These are phyloP conservation scores for Arenicola marina DNA, from an alignment of 2,888 invertebrate genomes.

Conservation along the genomic window DNA sequence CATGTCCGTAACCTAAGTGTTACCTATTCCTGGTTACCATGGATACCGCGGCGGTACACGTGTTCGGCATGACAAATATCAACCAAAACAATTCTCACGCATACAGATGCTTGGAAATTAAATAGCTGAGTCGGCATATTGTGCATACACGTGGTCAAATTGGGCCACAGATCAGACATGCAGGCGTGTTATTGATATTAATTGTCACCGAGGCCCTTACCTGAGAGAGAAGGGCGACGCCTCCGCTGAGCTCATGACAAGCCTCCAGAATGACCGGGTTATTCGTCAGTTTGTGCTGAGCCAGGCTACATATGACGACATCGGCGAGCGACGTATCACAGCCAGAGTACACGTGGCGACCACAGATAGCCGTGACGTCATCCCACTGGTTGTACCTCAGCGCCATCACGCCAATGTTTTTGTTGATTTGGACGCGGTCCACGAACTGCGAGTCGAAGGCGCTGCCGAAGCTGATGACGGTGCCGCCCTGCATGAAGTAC, in stretches of 20 bases:
- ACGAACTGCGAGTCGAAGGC: constrained; percentile 29
- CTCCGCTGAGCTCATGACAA: constrained; percentile 21
- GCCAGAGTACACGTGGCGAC: constrained; percentile 36
- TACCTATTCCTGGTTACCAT: no score
- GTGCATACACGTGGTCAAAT: no score
- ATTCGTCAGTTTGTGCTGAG: constrained; percentile 14
- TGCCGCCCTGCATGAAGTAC: constrained; percentile 42
- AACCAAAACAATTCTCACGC: no score
- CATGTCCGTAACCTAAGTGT: no score
- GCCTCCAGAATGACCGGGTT: constrained; percentile 29
- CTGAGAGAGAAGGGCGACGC: constrained; percentile 33
- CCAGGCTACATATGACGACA: constrained; percentile 23
- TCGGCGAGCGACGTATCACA: constrained; percentile 9
- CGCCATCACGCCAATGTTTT: constrained; percentile 32
- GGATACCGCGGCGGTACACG: no score
- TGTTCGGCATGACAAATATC: no score
- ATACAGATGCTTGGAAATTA: no score
- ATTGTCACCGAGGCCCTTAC: no score
- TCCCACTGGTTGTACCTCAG: constrained; percentile 38
- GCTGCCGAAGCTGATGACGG: constrained; percentile 29
- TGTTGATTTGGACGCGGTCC: constrained; percentile 16
- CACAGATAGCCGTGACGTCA: constrained; percentile 39
- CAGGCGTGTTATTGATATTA: no score
- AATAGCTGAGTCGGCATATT: no score
- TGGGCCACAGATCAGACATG: no score